phyloP scores from a whole-genome alignment of 2,888 invertebrate genomes.

The Ochropleura plecta region DNA sequence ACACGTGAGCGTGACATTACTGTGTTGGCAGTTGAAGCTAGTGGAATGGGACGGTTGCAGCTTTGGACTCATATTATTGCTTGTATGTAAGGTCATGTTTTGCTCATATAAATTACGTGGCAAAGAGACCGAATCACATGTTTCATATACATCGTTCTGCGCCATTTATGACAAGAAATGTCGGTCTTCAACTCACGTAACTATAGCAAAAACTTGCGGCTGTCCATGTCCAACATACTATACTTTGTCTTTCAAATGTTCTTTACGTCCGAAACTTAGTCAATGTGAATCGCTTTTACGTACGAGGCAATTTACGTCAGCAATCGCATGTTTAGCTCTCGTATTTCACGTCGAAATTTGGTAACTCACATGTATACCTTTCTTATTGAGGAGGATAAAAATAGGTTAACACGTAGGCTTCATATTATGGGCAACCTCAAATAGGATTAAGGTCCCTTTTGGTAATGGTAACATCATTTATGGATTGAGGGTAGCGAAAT shows the following conservation, averaged over 20 bases:
- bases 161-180: constrained; percentile 58
- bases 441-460: constrained; percentile 24
- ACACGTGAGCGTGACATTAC: constrained; percentile 63
- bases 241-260: constrained; percentile 65
- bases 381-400: constrained; percentile 45
- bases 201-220: constrained; percentile 46
- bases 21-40: constrained; percentile 47
- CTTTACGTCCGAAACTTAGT: constrained; percentile 71
- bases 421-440: constrained; percentile 32
- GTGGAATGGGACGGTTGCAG: constrained; percentile 45
- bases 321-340: constrained; percentile 63
- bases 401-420: constrained; percentile 46
- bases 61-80: constrained; percentile 44
- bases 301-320: constrained; percentile 71
- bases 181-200: constrained; percentile 38
- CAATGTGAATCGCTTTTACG: constrained; percentile 68
- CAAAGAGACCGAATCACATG: constrained; percentile 33
- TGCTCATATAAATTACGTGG: constrained; percentile 48
- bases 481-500: background rate
- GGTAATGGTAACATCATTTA: constrained; percentile 17
- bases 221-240: constrained; percentile 22
- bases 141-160: constrained; percentile 51
- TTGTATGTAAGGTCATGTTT: constrained; percentile 59
- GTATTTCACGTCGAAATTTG: constrained; percentile 65
- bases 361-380: constrained; percentile 51